A percentile compares a stretch with the other conserved stretches of the same genome.
phyloP scores from a whole-genome alignment of 2,797 vertebrate genomes.

The Pangasius krempfi region DNA sequence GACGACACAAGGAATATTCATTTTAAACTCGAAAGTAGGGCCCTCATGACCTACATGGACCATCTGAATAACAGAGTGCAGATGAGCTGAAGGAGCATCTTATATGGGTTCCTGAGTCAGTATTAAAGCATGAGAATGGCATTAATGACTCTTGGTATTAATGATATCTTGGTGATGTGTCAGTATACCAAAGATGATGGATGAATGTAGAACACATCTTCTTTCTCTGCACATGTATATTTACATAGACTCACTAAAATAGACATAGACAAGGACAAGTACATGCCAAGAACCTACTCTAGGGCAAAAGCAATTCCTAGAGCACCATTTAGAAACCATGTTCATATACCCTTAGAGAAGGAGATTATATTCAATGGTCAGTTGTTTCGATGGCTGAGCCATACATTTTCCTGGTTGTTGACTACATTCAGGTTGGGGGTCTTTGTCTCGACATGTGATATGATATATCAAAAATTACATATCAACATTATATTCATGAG shows the following conservation, averaged over 20 bases:
- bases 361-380: neutral
- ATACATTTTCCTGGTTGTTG: neutral
- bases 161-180: neutral
- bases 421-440: neutral
- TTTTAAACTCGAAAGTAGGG: neutral
- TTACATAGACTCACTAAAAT: neutral
- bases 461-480: too few species aligned
- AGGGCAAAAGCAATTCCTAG: neutral
- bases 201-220: neutral
- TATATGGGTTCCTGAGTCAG: neutral
- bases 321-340: neutral
- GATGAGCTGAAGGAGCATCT: neutral
- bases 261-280: neutral
- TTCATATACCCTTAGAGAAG: neutral
- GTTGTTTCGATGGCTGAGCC: neutral
- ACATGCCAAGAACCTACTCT: neutral
- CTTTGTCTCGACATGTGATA: neutral
- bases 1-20: neutral
- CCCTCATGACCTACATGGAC: neutral
- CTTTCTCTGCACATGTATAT: neutral
- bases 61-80: neutral
- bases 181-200: neutral
- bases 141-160: neutral
- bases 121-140: neutral
- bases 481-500: neutral